Conservation (phyloP, 2,888 invertebrate genomes). For the Conistra vaccinii region DNA sequence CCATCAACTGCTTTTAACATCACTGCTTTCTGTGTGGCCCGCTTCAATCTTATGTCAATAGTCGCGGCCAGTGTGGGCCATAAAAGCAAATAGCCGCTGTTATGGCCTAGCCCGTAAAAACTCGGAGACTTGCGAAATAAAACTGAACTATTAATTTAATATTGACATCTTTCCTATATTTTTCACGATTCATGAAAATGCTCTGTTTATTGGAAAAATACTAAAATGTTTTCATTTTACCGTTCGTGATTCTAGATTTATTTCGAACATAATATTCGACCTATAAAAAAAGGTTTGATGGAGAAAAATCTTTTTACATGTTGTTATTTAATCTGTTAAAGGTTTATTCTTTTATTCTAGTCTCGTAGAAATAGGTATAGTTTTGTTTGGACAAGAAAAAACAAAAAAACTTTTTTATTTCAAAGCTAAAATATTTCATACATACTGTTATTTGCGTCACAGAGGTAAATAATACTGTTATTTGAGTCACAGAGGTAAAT, state of each 20-base stretch:
- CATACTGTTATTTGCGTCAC: neutral
- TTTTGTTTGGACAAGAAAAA: neutral
- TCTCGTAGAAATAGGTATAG: neutral
- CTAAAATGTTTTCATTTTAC: conserved; percentile 30
- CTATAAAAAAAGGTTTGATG: conserved; percentile 22
- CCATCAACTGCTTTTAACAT: neutral
- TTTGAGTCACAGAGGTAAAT: neutral
- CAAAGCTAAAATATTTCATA: neutral
- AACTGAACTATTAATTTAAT: conserved; percentile 56
- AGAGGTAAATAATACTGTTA: neutral
- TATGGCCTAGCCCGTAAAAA: conserved; percentile 56
- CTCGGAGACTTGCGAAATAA: conserved; percentile 50
- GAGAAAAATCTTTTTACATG: conserved; percentile 10
- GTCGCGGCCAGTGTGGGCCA: conserved; percentile 32
- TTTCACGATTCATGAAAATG: conserved; percentile 38
- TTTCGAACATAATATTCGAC: conserved; percentile 23
- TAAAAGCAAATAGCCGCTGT: conserved; percentile 51
- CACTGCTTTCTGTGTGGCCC: neutral
- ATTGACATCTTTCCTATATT: conserved; percentile 47
- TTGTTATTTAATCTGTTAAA: conserved; percentile 1
- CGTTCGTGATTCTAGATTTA: conserved; percentile 29
- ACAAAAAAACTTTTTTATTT: neutral
- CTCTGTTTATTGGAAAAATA: conserved; percentile 32
- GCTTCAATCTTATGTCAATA: conserved; percentile 49
- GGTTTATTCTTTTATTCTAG: neutral